Base-by-base conservation (phyloP, 1,140 invertebrate species). In the Hypothenemus hampei region DNA sequence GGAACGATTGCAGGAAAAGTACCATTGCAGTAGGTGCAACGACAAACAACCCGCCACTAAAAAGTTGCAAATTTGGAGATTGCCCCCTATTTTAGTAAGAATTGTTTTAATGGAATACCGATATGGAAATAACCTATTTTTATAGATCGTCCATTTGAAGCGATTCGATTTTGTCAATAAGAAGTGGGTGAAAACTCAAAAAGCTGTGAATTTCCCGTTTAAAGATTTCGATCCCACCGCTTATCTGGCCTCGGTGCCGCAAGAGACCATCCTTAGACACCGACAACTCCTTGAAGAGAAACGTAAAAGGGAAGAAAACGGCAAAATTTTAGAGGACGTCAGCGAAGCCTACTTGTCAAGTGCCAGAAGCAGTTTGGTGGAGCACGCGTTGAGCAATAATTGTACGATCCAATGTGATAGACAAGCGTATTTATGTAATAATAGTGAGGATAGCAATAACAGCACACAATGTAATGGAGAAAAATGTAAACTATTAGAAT, bases 141-240 rank as follows among this genome's bases (percentile, higher is more conserved):
- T 76, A 13, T 70, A 92, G 89, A 90, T 93, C 66, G 81, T 94
- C 6, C 91, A 93, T 67, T 69, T 94, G 46, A 94, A 94, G 68
- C 78, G 91, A 21, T 94, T 94, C 71, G 91, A 93, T 72, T 90
- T 82, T 65, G 81, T 91, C 5, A 88, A 90, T 69, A 86, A 82
- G 64, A 86, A 89, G 67, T 93, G 90, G 90, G 85, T 93, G n/a
- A 94, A 94, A 69, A 93, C 90, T 0, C 88, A 91, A 66, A 93
- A 93, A 71, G 87, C 89, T 35, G 91, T 94, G 0, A 85, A 90
- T 65, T 93, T 93, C 68, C 90, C 90, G 0, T 82, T 86, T 55
- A 77, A 82, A 52, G 77, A 89, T 65, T 92, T 93, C 69, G 87
- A 93, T 70, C 88, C 87, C 0, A 87, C 86, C 0, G 79, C 80